Percentiles rank a stretch among this genome's conserved stretches.
phyloP scores from a whole-genome alignment of 2,888 invertebrate species.

The Gibbula magus region DNA sequence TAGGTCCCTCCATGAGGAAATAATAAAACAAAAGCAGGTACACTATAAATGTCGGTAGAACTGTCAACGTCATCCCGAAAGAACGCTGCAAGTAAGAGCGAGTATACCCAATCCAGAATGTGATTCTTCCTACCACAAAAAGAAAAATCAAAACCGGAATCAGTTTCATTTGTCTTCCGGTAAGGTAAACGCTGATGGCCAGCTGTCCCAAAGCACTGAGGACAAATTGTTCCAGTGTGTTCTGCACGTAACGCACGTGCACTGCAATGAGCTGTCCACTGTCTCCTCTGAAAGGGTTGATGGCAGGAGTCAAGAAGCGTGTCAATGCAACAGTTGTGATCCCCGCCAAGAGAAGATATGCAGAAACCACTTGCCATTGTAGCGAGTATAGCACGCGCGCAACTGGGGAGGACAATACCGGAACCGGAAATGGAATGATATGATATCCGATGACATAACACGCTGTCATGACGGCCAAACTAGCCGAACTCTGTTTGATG shows the following conservation, averaged over 20 bases:
- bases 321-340: conserved; percentile 33
- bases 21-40: not conserved
- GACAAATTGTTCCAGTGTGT: conserved; percentile 50
- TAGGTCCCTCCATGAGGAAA: conserved; percentile 5
- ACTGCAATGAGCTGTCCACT: conserved; percentile 38
- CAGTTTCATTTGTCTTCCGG: conserved; percentile 31
- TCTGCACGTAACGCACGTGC: conserved; percentile 35
- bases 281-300: conserved; percentile 43
- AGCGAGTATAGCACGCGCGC: conserved; percentile 47
- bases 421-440: conserved; percentile 34
- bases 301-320: conserved; percentile 39
- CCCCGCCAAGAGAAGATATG: conserved; percentile 34
- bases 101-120: conserved; percentile 46
- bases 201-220: conserved; percentile 44
- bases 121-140: conserved; percentile 48
- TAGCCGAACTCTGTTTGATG: not conserved
- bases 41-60: not conserved
- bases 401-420: conserved; percentile 25
- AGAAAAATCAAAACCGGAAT: conserved; percentile 45
- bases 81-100: conserved; percentile 34
- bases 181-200: conserved; percentile 42
- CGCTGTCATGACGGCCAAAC: not conserved
- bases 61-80: conserved; percentile 29
- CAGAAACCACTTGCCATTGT: conserved; percentile 44
- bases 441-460: conserved; percentile 23